These are phyloP conservation scores for Falcaria lacertinaria DNA, from an alignment of 2,888 invertebrate species.

Conservation along the genomic window DNA sequence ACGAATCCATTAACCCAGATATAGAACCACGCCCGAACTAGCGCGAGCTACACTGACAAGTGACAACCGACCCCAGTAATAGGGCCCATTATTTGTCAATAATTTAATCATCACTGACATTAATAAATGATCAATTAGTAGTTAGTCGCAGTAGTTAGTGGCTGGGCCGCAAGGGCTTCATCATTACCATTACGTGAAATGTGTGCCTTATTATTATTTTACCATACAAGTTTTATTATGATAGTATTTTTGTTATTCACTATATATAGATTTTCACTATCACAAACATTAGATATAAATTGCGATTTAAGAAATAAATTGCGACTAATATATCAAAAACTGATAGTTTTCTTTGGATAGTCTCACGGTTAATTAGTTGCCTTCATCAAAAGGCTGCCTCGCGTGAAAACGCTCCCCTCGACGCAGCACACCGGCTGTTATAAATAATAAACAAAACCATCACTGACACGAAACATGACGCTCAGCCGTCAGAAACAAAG, in stretches of 20 bases:
- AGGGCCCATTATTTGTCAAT: slow-evolving; percentile 5
- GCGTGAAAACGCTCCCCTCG: slow-evolving; percentile 41
- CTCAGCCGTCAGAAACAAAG: slow-evolving; percentile 51
- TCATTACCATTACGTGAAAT: too few relatives aligned
- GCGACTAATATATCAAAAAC: slow-evolving; percentile 9
- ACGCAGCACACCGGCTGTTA: slow-evolving; percentile 39
- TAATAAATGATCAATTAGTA: too few relatives aligned
- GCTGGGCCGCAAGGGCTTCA: too few relatives aligned
- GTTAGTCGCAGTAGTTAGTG: too few relatives aligned
- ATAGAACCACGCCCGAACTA: slow-evolving; percentile 69
- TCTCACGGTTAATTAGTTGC: slow-evolving; percentile 40
- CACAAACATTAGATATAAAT: too few relatives aligned
- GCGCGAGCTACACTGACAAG: slow-evolving; percentile 46
- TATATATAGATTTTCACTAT: too few relatives aligned
- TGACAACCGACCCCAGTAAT: slow-evolving; percentile 9
- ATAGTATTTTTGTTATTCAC: slow-evolving; percentile 9
- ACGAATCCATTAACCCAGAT: slow-evolving; percentile 80
- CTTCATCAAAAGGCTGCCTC: slow-evolving; percentile 49
- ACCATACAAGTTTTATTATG: neutral
- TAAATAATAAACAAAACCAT: slow-evolving; percentile 63
- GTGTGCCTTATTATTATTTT: too few relatives aligned
- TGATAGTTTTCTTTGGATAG: slow-evolving; percentile 12
- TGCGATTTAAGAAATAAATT: too few relatives aligned
- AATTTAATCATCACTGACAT: neutral
- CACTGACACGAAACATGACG: slow-evolving; percentile 59